These are phyloP conservation scores for Apolygus lucorum DNA, from an alignment of 1,140 invertebrate species.

Conservation along the genomic window DNA sequence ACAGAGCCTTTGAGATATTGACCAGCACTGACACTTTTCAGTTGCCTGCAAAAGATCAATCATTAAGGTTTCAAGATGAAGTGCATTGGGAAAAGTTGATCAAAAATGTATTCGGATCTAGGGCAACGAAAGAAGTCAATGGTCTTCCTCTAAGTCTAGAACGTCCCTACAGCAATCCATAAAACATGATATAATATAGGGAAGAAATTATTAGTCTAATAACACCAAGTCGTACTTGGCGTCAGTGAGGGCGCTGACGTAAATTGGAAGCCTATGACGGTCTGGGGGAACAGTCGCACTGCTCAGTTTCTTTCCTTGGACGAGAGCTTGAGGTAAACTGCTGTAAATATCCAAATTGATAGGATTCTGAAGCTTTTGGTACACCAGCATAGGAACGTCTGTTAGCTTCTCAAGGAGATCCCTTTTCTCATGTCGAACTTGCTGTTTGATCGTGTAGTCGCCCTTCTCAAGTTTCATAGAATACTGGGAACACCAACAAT, in stretches of 20 bases:
- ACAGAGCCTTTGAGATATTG: slow-evolving; percentile 67
- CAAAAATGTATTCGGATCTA: too few species aligned
- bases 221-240: too few species aligned
- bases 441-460: slow-evolving; percentile 79
- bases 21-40: slow-evolving; percentile 50
- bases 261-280: slow-evolving; percentile 54
- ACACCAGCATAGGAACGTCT: slow-evolving; percentile 63
- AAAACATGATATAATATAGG: too few species aligned
- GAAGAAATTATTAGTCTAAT: too few species aligned
- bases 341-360: slow-evolving; percentile 55
- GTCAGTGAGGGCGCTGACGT: slow-evolving; percentile 58
- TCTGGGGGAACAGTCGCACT: slow-evolving; percentile 51
- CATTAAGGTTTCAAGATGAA: too few species aligned
- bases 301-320: slow-evolving; percentile 60
- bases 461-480: slow-evolving; percentile 84
- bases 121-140: too few species aligned
- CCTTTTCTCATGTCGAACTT: slow-evolving; percentile 81
- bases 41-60: slow-evolving; percentile 44
- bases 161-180: too few species aligned
- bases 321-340: slow-evolving; percentile 48
- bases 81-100: too few species aligned
- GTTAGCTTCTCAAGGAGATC: slow-evolving; percentile 77
- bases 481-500: slow-evolving; percentile 50
- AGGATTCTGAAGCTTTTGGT: slow-evolving; percentile 63
- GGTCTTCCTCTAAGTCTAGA: too few species aligned